Conservation (phyloP, 2,888 invertebrate species). For the Folsomia candida region DNA sequence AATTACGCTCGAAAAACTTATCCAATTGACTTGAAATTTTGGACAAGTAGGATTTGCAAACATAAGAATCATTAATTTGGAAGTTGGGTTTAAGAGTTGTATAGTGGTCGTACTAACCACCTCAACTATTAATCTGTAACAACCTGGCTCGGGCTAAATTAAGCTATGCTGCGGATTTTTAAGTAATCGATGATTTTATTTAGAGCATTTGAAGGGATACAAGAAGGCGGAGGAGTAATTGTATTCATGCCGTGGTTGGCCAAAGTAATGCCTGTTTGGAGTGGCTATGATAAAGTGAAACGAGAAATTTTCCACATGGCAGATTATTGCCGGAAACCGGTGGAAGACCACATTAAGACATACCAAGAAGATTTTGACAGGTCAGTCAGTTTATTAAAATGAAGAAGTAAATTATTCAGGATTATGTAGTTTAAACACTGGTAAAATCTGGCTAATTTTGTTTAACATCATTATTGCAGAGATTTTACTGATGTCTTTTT, state of each 20-base stretch:
- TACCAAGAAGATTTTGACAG: conserved; percentile 13
- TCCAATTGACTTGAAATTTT: too few relatives aligned
- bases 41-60: too few relatives aligned
- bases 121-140: too few relatives aligned
- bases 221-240: conserved; percentile 1
- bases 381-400: neutral
- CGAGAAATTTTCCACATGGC: conserved; percentile 7
- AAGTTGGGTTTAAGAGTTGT: too few relatives aligned
- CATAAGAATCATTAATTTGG: too few relatives aligned
- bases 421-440: too few relatives aligned
- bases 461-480: too few relatives aligned
- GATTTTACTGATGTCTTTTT: conserved; percentile 43
- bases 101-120: too few relatives aligned
- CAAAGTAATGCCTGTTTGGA: conserved; percentile 20
- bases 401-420: too few relatives aligned
- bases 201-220: neutral
- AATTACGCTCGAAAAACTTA: too few relatives aligned
- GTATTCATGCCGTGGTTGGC: conserved; percentile 28
- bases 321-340: conserved; percentile 16
- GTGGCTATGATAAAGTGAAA: conserved; percentile 20
- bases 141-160: too few relatives aligned
- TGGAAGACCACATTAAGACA: conserved; percentile 19
- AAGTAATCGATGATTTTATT: neutral
- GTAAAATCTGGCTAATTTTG: neutral
- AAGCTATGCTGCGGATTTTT: too few relatives aligned